Conservation (phyloP, 2,113 vertebrate species). For the Trogon melanurus region DNA sequence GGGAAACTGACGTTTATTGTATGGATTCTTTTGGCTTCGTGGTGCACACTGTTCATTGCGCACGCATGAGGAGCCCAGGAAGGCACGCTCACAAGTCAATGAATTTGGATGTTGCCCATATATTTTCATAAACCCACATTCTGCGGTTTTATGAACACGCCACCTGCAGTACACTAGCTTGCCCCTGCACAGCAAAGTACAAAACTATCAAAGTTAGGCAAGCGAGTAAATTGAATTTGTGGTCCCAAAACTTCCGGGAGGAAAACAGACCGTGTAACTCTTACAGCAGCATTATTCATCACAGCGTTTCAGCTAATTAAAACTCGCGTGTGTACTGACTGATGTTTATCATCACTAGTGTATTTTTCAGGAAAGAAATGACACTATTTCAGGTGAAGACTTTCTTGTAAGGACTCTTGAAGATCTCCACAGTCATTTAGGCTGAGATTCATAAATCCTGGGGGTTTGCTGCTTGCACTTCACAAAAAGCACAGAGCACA, state of each 20-base stretch:
- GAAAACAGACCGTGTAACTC: neutral
- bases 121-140: neutral
- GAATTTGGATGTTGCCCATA: neutral
- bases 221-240: neutral
- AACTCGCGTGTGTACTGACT: neutral
- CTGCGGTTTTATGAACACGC: neutral
- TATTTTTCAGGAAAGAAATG: neutral
- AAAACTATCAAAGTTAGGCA: neutral
- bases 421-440: slow-evolving; percentile 3
- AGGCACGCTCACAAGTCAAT: neutral
- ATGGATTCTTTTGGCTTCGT: neutral
- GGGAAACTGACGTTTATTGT: neutral
- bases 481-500: neutral
- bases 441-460: neutral
- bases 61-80: neutral
- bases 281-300: neutral
- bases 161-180: neutral
- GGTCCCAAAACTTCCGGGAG: neutral
- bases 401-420: neutral
- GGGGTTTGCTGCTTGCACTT: slow-evolving; percentile 20
- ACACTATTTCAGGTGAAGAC: neutral
- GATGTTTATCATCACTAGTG: neutral
- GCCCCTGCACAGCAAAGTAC: neutral
- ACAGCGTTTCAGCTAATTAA: neutral
- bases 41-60: neutral